Evolutionary conservation across 1,140 invertebrate species (phyloP), one percentile per base, ranked within the genome.

Genomic region (Copidosoma floridanum): DNA sequence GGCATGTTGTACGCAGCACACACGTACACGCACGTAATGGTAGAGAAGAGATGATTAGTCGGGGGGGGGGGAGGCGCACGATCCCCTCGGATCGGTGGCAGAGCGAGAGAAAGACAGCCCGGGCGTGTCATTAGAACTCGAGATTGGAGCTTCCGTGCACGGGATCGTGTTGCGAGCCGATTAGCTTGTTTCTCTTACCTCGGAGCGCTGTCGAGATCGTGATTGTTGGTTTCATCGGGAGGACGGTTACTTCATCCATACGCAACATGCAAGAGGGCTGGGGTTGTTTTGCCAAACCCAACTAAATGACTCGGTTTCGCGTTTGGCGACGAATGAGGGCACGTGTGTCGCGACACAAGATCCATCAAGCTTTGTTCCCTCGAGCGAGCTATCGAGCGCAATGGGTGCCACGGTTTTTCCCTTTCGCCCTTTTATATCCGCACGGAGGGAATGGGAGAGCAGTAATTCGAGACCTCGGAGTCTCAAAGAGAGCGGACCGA

Each of bases 101-200:
- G 38, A 40, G 38, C 11, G 26, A 37, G 6, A 27, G 53, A n/a
- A n/a, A n/a, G n/a, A n/a, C n/a, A n/a, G n/a, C 26, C 26, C 27
- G n/a, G 32, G 47, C 37, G 26, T 35, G 26, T 58, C 56, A 51
- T 58, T 58, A 51, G 27, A 58, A 12, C 24, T 21, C 26, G 48
- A 53, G 57, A 59, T 52, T 59, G 53, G 46, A 53, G 48, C 57
- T 58, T 32, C 26, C 38, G n/a, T 14, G 32, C 3, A 40, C 26
- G 16, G 12, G 24, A 23, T 18, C 24, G 1, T n/a, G n/a, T n/a
- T n/a, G n/a, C n/a, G n/a, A n/a, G n/a, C n/a, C n/a, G n/a, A n/a
- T n/a, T n/a, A n/a, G n/a, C n/a, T n/a, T n/a, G n/a, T n/a, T n/a
- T 21, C 40, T 43, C 40, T 20, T 43, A 21, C 40, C 18, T 12